Evolutionary conservation across 2,888 invertebrate genomes (phyloP), one percentile per base, ranked within the genome.

Genomic region (Craniophora ligustri): DNA sequence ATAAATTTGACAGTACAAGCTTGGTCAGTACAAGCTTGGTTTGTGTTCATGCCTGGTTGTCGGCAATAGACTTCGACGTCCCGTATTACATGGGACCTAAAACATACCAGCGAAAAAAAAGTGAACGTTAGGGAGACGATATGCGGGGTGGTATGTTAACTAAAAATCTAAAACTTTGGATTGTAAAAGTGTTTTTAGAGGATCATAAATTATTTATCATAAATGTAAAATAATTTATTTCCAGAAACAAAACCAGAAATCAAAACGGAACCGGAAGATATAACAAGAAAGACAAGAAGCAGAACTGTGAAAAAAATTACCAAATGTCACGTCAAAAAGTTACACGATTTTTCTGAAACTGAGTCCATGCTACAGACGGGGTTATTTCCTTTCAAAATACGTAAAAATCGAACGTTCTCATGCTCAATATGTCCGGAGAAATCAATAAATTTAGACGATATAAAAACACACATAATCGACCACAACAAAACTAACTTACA

Each of bases 331-430:
- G 39, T 79, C 0, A 85, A 85, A 13, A 84, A 84, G 5, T 57
- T 67, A 0, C 64, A 68, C 0, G 85, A 90, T 2, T 48, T 84
- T 0, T 50, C 59, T 0, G 91, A 91, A 13, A 87, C 86, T 0
- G 87, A 90, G 8, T 51, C 72, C 0, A 84, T 93, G 86, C 32
- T 93, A 0, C 61, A 76, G 26, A 60, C 71, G 0, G 93, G 93
- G 0, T 65, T 92, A 0, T 92, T 93, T 57, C 93, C 92, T 0
- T 93, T 93, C 61, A 92, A 89, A 74, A 87, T 91, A 2, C 70
- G 80, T 1, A 88, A 87, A 46, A 86, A 87, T 42, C 65, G 79
- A 0, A 69, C 72, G 0, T 91, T 82, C 38, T 75, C 85, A 0
- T 93, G 93, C 46, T 76, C 88, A 0, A 75, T 92, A 21, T 93